These are phyloP conservation scores for Pinna nobilis DNA, from an alignment of 1,140 invertebrate genomes.

Conservation along the genomic window DNA sequence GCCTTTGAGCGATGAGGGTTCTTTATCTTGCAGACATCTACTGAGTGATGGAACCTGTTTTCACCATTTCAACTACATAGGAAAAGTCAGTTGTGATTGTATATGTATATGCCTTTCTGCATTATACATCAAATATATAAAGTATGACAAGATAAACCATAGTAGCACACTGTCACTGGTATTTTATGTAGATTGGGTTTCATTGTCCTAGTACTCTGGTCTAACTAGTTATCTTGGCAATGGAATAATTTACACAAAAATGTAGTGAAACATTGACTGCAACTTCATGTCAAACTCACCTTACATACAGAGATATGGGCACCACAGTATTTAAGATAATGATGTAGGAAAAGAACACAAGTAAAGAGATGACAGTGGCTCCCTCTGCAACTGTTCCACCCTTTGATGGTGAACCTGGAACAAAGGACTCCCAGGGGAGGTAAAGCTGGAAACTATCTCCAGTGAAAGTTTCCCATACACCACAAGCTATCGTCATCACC, in stretches of 20 bases:
- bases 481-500: slow-evolving; percentile 97
- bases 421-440: slow-evolving; percentile 95
- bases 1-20: too few relatives aligned
- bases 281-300: slow-evolving; percentile 81
- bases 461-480: slow-evolving; percentile 92
- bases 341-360: slow-evolving; percentile 99
- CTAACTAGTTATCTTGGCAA: too few relatives aligned
- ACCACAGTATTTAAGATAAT: slow-evolving; percentile 99
- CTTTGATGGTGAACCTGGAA: slow-evolving; percentile 79
- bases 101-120: too few relatives aligned
- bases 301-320: slow-evolving; percentile 99
- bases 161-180: too few relatives aligned
- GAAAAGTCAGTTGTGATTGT: neutral
- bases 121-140: too few relatives aligned
- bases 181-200: too few relatives aligned
- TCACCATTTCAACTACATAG: neutral
- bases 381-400: slow-evolving; percentile 78
- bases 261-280: too few relatives aligned
- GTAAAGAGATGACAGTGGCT: slow-evolving; percentile 93
- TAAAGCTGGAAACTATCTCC: slow-evolving; percentile 90
- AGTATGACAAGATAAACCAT: too few relatives aligned
- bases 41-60: too few relatives aligned
- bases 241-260: too few relatives aligned
- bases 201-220: too few relatives aligned
- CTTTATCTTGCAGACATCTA: too few relatives aligned